Percentiles rank a stretch among this genome's conserved stretches.
phyloP scores from a whole-genome alignment of 2,888 invertebrate species.

The Parnassius orleans region DNA sequence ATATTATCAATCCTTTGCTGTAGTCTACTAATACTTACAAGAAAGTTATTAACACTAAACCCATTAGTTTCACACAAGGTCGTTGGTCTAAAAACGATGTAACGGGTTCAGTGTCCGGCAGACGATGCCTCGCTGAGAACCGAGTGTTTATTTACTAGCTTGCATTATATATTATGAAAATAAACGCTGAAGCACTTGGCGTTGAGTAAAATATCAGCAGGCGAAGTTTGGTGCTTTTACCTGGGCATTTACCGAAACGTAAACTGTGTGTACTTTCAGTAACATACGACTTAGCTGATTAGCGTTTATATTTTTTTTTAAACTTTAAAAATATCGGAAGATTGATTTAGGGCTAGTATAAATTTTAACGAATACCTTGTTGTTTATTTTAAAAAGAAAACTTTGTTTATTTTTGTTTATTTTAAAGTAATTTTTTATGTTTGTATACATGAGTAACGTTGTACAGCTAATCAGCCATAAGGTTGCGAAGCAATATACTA shows the following conservation, averaged over 20 bases:
- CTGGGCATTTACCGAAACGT: constrained; percentile 19
- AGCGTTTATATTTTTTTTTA: constrained; percentile 10
- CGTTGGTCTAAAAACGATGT: constrained; percentile 70
- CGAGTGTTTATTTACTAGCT: constrained; percentile 39
- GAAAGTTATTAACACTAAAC: constrained; percentile 29
- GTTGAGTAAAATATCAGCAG: constrained; percentile 28
- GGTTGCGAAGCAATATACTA: too few species aligned
- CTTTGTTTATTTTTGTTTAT: neutral
- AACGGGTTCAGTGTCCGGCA: constrained; percentile 73
- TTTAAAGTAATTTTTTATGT: too few species aligned
- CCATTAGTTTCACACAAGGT: constrained; percentile 55
- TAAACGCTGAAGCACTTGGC: constrained; percentile 29
- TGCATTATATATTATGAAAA: constrained; percentile 34
- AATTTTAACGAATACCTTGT: constrained; percentile 13
- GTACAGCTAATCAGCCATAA: too few species aligned
- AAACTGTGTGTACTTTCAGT: constrained; percentile 17
- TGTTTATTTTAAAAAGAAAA: constrained; percentile 18
- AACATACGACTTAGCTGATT: constrained; percentile 8
- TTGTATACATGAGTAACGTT: too few species aligned
- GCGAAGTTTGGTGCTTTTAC: constrained; percentile 18
- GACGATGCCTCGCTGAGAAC: constrained; percentile 40
- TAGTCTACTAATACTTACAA: constrained; percentile 19
- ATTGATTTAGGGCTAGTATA: constrained; percentile 14
- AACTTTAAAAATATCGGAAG: constrained; percentile 3
- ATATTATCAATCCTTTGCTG: neutral